phyloP scores from a whole-genome alignment of 2,797 vertebrate genomes.

The Paramormyrops hopkinsi region DNA sequence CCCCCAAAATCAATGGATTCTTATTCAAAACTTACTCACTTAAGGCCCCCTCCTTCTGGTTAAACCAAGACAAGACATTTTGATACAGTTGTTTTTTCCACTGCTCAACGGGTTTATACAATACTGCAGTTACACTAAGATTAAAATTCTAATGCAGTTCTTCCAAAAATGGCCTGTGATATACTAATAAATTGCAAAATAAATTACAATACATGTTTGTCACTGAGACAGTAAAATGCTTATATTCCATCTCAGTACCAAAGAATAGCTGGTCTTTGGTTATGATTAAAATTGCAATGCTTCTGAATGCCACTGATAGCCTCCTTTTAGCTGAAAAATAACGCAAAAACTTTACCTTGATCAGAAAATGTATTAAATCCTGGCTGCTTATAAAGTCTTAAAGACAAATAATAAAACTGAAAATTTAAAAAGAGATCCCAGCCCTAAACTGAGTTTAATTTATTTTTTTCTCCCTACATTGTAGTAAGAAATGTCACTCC shows the following conservation, averaged over 20 bases:
- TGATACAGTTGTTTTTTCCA: background rate
- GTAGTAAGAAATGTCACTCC: background rate
- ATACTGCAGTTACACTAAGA: background rate
- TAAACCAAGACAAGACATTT: background rate
- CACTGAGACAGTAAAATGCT: background rate
- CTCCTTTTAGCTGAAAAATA: background rate
- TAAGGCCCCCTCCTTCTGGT: background rate
- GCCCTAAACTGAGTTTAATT: background rate
- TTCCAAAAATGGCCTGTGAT: background rate
- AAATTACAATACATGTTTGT: background rate
- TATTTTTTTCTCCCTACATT: background rate
- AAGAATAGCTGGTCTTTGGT: background rate
- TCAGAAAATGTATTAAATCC: background rate
- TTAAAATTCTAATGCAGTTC: background rate
- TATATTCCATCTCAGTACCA: background rate
- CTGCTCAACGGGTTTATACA: background rate
- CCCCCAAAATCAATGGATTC: background rate
- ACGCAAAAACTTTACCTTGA: background rate
- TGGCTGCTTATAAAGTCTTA: background rate
- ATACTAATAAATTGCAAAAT: background rate
- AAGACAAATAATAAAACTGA: background rate
- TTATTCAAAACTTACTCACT: background rate
- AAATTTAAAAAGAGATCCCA: background rate
- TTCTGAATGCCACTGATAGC: background rate
- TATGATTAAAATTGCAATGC: background rate